Conservation (phyloP, 2,113 vertebrate species). For the Hiodon alosoides region DNA sequence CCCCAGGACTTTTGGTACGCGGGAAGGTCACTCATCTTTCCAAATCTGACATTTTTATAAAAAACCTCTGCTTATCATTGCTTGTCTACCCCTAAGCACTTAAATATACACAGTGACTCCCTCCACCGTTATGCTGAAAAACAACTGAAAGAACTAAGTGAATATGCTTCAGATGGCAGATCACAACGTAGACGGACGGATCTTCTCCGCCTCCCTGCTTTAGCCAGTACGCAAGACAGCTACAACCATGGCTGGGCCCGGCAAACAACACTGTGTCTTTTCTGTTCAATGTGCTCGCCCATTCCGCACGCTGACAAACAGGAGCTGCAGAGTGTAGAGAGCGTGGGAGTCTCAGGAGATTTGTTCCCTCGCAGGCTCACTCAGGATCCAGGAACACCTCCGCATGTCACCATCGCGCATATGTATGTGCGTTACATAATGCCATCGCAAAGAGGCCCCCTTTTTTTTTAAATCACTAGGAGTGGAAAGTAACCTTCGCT, state of each 20-base stretch:
- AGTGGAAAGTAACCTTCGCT: background rate
- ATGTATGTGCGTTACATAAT: background rate
- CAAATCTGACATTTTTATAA: background rate
- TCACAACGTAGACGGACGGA: too few relatives aligned
- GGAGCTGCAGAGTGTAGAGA: too few relatives aligned
- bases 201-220: too few relatives aligned
- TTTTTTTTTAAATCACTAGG: background rate
- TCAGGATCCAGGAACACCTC: background rate
- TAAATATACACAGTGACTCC: background rate
- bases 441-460: too few relatives aligned
- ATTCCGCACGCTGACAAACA: too few relatives aligned
- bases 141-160: too few relatives aligned
- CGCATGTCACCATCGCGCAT: too few relatives aligned
- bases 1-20: slow-evolving; percentile 68
- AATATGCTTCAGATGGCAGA: too few relatives aligned
- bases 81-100: background rate
- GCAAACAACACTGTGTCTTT: too few relatives aligned
- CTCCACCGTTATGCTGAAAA: background rate
- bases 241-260: too few relatives aligned
- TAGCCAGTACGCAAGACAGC: too few relatives aligned
- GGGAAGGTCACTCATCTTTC: background rate
- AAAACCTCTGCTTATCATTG: background rate
- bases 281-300: too few relatives aligned
- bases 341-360: background rate
- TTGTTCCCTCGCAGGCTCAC: background rate